Evolutionary conservation across 2,113 vertebrate genomes (phyloP), one percentile per base, ranked within the genome.

Genomic region (Strigops habroptila): DNA sequence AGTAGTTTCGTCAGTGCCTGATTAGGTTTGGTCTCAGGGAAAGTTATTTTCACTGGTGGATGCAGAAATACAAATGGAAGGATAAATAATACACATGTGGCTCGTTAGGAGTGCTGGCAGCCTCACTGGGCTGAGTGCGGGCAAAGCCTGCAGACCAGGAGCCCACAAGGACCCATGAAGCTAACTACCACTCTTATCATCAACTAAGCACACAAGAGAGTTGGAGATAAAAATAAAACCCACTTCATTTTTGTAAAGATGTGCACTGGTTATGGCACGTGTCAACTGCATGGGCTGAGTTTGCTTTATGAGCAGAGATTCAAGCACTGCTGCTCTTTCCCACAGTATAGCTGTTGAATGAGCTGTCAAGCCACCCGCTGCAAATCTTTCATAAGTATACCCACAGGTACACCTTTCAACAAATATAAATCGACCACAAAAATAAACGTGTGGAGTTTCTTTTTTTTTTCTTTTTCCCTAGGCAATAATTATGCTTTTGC

Each of bases 111-210:
- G 14, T 43, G 27, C 33, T 31, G 16, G 14, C 0, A 3, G 62
- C 68, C 39, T 71, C 24, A 48, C 3, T 1, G 9, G 35, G 27
- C 24, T 41, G 46, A 6, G n/a, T 43, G 7, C 0, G 0, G 25
- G 35, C 18, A 83, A 14, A 55, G 14, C 12, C 43, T 64, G 37
- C 14, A 67, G 33, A 23, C 4, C 1, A 7, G 27, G 24, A 64
- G 21, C 9, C 7, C 1, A 2, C 21, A 3, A 4, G 35, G 12
- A 64, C 23, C 14, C 1, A 1, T 2, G 3, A 14, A 63, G 24
- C 12, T 65, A 52, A 51, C 14, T 23, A 43, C 3, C 11, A 12
- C 8, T 46, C 48, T 33, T 23, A 22, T 84, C 1, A 0, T 35
- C 41, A 53, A n/a, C 48, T 18, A 48, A 75, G 15, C 46, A 51